A percentile compares a stretch with the other conserved stretches of the same genome.
Conservation (phyloP, 1,140 invertebrate species). For the Trichonephila inaurata region DNA sequence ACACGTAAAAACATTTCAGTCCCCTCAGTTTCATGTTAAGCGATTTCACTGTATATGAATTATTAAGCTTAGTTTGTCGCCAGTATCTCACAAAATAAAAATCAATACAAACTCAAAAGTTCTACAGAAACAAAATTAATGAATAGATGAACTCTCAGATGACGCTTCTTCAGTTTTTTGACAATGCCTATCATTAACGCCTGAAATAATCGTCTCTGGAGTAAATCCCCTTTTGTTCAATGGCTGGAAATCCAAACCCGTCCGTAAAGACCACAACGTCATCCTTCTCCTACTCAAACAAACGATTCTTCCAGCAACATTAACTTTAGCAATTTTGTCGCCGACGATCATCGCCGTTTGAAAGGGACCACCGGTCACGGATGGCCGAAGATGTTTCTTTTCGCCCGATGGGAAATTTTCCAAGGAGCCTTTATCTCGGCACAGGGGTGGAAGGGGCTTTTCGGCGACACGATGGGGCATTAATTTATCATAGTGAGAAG, state of each 20-base stretch:
- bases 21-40: too few species aligned
- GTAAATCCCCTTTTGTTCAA: neutral
- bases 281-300: neutral
- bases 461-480: constrained; percentile 4
- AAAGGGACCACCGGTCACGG: constrained; percentile 38
- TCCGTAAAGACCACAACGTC: neutral
- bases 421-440: constrained; percentile 20
- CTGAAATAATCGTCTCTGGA: neutral
- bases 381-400: constrained; percentile 9
- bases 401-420: constrained; percentile 37
- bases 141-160: too few species aligned
- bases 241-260: neutral
- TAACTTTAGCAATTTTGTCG: constrained; percentile 45
- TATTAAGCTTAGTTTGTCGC: too few species aligned
- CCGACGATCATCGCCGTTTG: neutral
- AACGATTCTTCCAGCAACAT: constrained; percentile 40
- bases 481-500: constrained; percentile 21
- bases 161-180: too few species aligned
- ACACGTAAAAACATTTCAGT: too few species aligned
- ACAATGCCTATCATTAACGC: neutral
- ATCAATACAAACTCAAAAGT: too few species aligned
- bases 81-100: too few species aligned
- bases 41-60: too few species aligned
- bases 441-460: neutral
- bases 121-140: too few species aligned